Evolutionary conservation across 2,113 vertebrate species (phyloP), one percentile per base, ranked within the genome.

Genomic region (Sinocyclocheilus anshuiensis): DNA sequence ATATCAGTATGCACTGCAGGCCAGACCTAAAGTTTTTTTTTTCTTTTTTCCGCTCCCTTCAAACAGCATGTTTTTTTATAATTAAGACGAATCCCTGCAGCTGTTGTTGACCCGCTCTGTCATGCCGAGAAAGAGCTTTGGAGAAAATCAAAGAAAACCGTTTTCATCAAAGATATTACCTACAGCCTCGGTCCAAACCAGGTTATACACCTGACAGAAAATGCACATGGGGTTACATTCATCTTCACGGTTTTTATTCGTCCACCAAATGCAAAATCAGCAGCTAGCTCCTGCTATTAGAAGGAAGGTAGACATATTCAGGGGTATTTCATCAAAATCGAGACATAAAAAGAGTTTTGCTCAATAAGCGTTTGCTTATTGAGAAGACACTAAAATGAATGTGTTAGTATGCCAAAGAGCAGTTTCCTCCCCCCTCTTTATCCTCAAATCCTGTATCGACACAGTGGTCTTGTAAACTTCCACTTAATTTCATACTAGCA

Each of bases 71-170:
- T 90, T 86, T 90, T 90, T 88, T 81, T 89, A 86, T 89, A 89
- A 90, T 90, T 90, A 88, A 87, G 72, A 88, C 85, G 91, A 89
- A 89, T 83, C 83, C 89, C 89, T 80, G 84, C 29, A 53, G 90
- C 74, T 53, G 71, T 87, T 85, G 87, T 89, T 91, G 92, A 92
- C 93, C 92, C 87, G 67, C 84, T 77, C 86, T 48, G 77, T 81
- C 84, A 86, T 79, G 36, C 81, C 18, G 69, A 90, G 81, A 50
- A 84, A 22, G 78, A 80, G 86, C 87, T 90, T 86, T 89, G 72
- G 71, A 85, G 84, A 81, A 86, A 91, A 87, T 90, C 88, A 92
- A 90, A 93, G 90, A 82, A n/a, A 90, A 86, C 53, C 72, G 72
- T 78, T 86, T 88, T 77, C 59, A 80, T 78, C 86, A 83, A 83